These are phyloP conservation scores for Synanceia verrucosa DNA, from an alignment of 2,797 vertebrate genomes.

Conservation along the genomic window DNA sequence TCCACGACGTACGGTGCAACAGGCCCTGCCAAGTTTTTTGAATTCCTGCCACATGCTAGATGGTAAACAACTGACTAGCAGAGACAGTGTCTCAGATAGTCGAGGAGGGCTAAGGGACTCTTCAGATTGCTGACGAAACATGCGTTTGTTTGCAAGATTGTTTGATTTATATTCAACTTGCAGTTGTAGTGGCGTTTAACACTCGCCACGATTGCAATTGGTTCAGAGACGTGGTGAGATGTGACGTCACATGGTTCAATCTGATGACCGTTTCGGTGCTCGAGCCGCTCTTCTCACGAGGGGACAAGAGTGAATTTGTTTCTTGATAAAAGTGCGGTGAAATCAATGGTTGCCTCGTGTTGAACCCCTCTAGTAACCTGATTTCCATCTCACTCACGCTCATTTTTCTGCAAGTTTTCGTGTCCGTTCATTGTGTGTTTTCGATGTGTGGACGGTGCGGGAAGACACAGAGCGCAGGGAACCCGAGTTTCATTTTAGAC, in stretches of 20 bases:
- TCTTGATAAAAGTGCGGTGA: constrained; percentile 14
- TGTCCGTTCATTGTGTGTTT: neutral
- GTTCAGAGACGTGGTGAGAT: constrained; percentile 92
- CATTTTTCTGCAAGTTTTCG: neutral
- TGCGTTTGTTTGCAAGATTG: constrained; percentile 46
- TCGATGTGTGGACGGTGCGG: constrained; percentile 25
- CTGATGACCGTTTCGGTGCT: constrained; percentile 77
- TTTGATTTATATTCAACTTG: constrained; percentile 52
- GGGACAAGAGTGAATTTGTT: neutral
- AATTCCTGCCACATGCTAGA: constrained; percentile 80
- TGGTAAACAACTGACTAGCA: constrained; percentile 78
- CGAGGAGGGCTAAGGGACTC: constrained; percentile 21
- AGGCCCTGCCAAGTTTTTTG: constrained; percentile 78
- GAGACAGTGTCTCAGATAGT: constrained; percentile 56
- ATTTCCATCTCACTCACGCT: neutral
- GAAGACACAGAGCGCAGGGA: constrained; percentile 20
- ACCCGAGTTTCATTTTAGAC: constrained; percentile 52
- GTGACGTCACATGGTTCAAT: constrained; percentile 90
- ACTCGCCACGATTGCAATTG: constrained; percentile 85
- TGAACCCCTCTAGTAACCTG: neutral
- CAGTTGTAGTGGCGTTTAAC: constrained; percentile 67
- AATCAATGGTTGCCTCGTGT: neutral
- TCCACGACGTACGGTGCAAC: constrained; percentile 74
- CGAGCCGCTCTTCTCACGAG: constrained; percentile 67
- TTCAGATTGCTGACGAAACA: constrained; percentile 32